Conservation (phyloP, 2,888 invertebrate genomes). For the Drosophila antonietae region DNA sequence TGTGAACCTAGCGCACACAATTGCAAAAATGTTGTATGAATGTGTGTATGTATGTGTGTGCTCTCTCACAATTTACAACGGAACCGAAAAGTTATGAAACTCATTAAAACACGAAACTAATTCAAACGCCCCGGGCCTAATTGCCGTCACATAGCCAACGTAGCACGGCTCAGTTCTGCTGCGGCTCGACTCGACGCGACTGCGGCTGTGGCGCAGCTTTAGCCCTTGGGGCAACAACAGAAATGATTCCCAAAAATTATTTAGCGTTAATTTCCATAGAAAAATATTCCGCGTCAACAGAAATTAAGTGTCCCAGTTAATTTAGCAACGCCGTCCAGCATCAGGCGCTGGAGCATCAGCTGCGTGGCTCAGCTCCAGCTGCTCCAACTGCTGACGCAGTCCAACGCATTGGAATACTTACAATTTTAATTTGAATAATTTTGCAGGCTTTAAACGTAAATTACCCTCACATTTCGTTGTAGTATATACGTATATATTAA, state of each 20-base stretch:
- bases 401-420: constrained; percentile 76
- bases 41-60: constrained; percentile 18
- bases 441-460: constrained; percentile 78
- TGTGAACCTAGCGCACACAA: constrained; percentile 23
- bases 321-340: constrained; percentile 65
- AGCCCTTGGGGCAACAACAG: constrained; percentile 49
- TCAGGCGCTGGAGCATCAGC: constrained; percentile 26
- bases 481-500: constrained; percentile 45
- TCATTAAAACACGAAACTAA: constrained; percentile 78
- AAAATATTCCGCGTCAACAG: constrained; percentile 79
- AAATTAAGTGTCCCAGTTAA: constrained; percentile 80
- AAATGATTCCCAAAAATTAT: constrained; percentile 74
- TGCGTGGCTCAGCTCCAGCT: constrained; percentile 45
- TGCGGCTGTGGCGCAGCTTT: neutral
- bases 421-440: constrained; percentile 78
- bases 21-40: constrained; percentile 17
- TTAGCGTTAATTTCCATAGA: constrained; percentile 80
- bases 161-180: neutral
- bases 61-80: constrained; percentile 72
- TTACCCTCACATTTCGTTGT: constrained; percentile 72
- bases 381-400: constrained; percentile 37
- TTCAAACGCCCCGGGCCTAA: constrained; percentile 79
- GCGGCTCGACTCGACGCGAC: neutral
- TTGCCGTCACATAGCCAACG: constrained; percentile 68
- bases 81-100: constrained; percentile 79